A percentile compares a stretch with the other conserved stretches of the same genome.
phyloP scores from a whole-genome alignment of 2,113 vertebrate genomes.

The Stegastes partitus region DNA sequence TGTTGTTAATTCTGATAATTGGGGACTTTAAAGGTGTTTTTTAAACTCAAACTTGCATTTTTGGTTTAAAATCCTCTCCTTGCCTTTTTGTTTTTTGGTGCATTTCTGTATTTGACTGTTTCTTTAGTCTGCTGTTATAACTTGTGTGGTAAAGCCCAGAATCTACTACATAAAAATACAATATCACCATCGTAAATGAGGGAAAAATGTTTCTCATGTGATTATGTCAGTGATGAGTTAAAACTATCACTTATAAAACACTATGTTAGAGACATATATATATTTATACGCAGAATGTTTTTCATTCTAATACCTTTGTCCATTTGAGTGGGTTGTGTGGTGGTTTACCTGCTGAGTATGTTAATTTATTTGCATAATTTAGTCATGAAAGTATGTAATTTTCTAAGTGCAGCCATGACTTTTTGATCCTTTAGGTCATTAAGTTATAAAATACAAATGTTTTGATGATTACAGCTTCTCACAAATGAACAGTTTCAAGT shows the following conservation, averaged over 20 bases:
- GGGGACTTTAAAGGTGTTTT: not conserved
- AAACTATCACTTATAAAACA: not conserved
- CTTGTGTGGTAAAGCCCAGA: not conserved
- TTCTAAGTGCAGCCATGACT: not conserved
- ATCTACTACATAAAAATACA: not conserved
- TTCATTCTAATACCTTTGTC: not conserved
- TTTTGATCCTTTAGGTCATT: not conserved
- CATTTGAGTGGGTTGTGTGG: not conserved
- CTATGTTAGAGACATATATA: constrained; percentile 1
- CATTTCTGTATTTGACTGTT: not conserved
- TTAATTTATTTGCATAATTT: constrained; percentile 19
- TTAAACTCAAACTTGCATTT: not conserved
- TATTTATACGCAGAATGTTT: not conserved
- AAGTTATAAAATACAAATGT: not conserved
- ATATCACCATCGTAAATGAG: no score
- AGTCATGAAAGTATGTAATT: not conserved
- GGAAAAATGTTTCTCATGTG: not conserved
- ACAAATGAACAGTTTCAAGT: not conserved
- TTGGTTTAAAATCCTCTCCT: not conserved
- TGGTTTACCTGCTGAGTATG: not conserved
- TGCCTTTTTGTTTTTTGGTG: no score
- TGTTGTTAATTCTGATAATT: not conserved
- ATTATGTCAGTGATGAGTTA: not conserved
- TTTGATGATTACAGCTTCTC: not conserved
- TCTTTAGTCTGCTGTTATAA: not conserved